phyloP scores from a whole-genome alignment of 2,888 invertebrate species.

The Dryomyza anilis region DNA sequence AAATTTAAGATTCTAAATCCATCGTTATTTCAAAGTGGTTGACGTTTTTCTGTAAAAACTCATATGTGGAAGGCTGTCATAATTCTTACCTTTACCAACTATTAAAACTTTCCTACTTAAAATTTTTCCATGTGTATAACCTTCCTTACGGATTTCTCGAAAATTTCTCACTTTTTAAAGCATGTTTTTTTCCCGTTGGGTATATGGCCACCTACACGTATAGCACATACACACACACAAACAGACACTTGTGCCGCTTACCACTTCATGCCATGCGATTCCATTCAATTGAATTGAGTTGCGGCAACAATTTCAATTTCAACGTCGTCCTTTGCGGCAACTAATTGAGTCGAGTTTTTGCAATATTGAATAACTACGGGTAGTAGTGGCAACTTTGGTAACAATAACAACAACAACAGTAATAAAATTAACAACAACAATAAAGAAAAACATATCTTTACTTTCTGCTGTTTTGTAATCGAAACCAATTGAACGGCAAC shows the following conservation, averaged over 20 bases:
- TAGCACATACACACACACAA: not conserved
- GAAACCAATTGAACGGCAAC: slow-evolving; percentile 41
- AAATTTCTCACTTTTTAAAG: too few relatives aligned
- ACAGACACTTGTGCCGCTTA: not conserved
- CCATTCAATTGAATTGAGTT: slow-evolving; percentile 12
- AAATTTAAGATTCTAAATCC: too few relatives aligned
- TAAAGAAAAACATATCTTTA: slow-evolving; percentile 3
- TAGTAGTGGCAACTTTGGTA: not conserved
- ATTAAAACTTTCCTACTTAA: too few relatives aligned
- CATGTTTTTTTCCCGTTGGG: too few relatives aligned
- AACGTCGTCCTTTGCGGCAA: slow-evolving; percentile 30
- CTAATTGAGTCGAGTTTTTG: slow-evolving; percentile 31
- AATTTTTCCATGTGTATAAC: too few relatives aligned
- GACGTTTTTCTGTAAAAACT: too few relatives aligned
- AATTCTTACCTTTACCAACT: too few relatives aligned
- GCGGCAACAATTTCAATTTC: slow-evolving; percentile 24
- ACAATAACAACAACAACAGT: slow-evolving; percentile 36
- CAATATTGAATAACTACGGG: slow-evolving; percentile 11
- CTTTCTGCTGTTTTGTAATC: slow-evolving; percentile 1
- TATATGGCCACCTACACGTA: too few relatives aligned
- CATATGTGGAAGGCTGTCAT: too few relatives aligned
- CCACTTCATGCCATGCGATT: not conserved
- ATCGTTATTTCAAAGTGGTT: too few relatives aligned
- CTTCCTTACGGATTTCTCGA: too few relatives aligned
- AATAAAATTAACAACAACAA: slow-evolving; percentile 1